Conservation (phyloP, 2,888 invertebrate species). For the Polyommatus icarus region DNA sequence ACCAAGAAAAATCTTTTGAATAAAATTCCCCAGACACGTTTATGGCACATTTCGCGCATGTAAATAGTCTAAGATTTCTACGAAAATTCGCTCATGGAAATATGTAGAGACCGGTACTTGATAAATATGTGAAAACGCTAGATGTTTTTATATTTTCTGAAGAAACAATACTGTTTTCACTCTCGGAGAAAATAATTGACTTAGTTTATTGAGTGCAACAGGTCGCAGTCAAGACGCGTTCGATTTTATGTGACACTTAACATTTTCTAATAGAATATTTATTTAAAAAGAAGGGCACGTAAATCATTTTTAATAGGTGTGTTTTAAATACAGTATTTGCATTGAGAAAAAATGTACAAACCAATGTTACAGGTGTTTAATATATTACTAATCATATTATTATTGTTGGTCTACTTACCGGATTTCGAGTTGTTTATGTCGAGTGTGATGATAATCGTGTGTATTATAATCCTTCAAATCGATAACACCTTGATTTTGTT, state of each 20-base stretch:
- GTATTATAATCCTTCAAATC: constrained; percentile 2
- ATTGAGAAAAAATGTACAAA: not conserved
- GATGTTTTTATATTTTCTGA: not conserved
- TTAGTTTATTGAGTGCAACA: not conserved
- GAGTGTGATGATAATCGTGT: not conserved
- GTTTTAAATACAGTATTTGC: not conserved
- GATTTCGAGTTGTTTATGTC: not conserved
- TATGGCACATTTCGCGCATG: not conserved
- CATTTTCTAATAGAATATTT: not conserved
- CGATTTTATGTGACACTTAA: not conserved
- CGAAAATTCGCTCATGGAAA: not conserved
- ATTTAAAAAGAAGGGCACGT: not conserved
- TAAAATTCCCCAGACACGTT: not conserved
- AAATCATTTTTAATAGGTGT: not conserved
- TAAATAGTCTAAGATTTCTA: not conserved
- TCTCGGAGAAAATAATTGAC: not conserved
- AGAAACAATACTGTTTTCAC: not conserved
- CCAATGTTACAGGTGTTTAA: not conserved
- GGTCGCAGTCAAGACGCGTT: not conserved
- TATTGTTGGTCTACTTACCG: not conserved
- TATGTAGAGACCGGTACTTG: not conserved
- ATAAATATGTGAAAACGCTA: not conserved
- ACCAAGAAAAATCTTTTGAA: not conserved
- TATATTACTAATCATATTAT: not conserved
- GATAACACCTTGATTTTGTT: constrained; percentile 24